These are phyloP conservation scores for Drosophila kepulauana DNA, from an alignment of 1,140 invertebrate genomes.

Conservation along the genomic window DNA sequence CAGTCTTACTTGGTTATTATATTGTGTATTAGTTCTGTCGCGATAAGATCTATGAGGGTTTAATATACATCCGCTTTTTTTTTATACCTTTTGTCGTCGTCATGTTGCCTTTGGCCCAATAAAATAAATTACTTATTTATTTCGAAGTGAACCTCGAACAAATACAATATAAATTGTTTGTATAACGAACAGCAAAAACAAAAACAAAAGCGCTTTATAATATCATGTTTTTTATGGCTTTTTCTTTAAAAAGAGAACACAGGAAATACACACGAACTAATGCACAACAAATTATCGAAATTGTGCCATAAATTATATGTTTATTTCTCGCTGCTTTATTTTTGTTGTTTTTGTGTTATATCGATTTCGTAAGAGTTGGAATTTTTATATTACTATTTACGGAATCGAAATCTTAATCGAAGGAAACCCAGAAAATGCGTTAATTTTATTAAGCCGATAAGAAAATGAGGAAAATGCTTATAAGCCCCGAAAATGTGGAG, in stretches of 20 bases:
- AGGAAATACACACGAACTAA: conserved; percentile 29
- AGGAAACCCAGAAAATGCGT: conserved; percentile 25
- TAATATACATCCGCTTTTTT: conserved; percentile 40
- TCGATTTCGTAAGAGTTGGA: conserved; percentile 33
- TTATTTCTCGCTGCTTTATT: conserved; percentile 17
- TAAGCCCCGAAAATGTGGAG: conserved; percentile 8
- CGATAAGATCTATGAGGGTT: conserved; percentile 76
- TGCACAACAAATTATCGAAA: conserved; percentile 71
- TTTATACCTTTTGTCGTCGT: conserved; percentile 8
- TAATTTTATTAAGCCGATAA: conserved; percentile 46
- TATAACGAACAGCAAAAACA: conserved; percentile 37
- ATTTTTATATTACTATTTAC: conserved; percentile 21
- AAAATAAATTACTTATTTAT: conserved; percentile 83
- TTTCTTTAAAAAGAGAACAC: conserved; percentile 18
- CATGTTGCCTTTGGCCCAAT: conserved; percentile 40
- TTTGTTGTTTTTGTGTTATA: conserved; percentile 17
- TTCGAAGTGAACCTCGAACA: conserved; percentile 56
- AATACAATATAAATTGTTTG: conserved; percentile 45
- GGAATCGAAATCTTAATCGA: conserved; percentile 18
- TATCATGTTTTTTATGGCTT: conserved; percentile 65
- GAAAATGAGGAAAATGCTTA: conserved; percentile 1
- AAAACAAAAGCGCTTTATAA: conserved; percentile 54
- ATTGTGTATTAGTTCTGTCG: conserved; percentile 70
- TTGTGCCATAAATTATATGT: conserved; percentile 74
- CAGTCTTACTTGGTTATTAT: conserved; percentile 58